Base-by-base conservation (phyloP, 2,113 vertebrate species). In the Dipodomys ordii region DNA sequence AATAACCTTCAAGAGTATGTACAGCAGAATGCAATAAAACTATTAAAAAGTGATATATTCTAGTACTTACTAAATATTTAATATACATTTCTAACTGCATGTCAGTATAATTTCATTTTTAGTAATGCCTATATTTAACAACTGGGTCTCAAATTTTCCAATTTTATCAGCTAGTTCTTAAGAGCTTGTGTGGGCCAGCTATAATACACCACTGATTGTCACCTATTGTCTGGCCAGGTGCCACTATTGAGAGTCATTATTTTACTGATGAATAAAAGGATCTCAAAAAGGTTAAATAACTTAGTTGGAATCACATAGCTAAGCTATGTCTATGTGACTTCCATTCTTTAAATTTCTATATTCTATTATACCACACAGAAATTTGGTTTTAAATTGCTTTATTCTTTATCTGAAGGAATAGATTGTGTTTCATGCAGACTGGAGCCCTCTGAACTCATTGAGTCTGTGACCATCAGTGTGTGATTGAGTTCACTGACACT, bases 181-280 rank as follows among this genome's bases (percentile, higher is more conserved):
- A 71, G 20, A 88, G 57, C 39, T 35, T n/a, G 7, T 23, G 27
- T 5, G 2, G 13, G 30, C 9, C 23, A 35, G 28, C 20, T 30
- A 0, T 15, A 78, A 72, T 18, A 32, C 22, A 28, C 62, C 12
- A 30, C 25, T 84, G 30, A 81, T 64, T 64, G 57, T 67, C 73
- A 73, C 8, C 22, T 64, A 60, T 13, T 94, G 23, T 39, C 67
- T 87, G 23, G 60, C 49, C 67, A 16, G 23, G 6, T 62, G 25
- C 44, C 44, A 23, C 8, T 6, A 68, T 18, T 74, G 32, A 84
- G 92, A 71, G n/a, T 62, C 46, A 67, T 18, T 74, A 39, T 67
- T 87, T 83, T 87, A n/a, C 13, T 67, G 35, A 84, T 67, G 32
- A 57, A 92, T 53, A 57, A 92, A 88, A 46, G 68, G 9, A 60